Conservation (phyloP, 2,797 vertebrate species). For the Epinephelus coioides region DNA sequence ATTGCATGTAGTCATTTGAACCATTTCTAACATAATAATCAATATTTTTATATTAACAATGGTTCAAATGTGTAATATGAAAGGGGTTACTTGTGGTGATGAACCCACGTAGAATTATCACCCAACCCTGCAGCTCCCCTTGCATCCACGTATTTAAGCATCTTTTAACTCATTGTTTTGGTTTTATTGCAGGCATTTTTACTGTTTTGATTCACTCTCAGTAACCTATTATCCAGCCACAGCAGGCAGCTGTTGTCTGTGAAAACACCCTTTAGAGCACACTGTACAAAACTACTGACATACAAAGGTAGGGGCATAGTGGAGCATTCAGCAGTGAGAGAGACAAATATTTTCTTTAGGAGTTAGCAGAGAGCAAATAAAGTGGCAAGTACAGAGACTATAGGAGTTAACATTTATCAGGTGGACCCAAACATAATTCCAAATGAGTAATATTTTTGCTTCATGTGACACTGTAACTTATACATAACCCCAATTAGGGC, state of each 20-base stretch:
- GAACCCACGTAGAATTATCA: not conserved
- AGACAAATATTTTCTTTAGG: not conserved
- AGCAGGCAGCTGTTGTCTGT: not conserved
- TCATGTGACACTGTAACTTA: no score
- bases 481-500: no score
- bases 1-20: constrained; percentile 9
- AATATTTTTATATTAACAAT: constrained; percentile 4
- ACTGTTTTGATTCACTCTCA: not conserved
- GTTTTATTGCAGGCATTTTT: not conserved
- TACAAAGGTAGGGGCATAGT: not conserved
- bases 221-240: not conserved
- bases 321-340: not conserved
- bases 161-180: not conserved
- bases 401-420: not conserved
- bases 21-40: constrained; percentile 9
- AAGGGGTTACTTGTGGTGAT: not conserved
- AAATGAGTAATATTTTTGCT: not conserved
- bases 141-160: not conserved
- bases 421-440: not conserved
- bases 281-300: no score
- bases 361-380: not conserved
- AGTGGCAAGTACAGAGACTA: not conserved
- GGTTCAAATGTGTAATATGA: not conserved
- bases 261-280: not conserved
- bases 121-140: not conserved